A percentile compares a stretch with the other conserved stretches of the same genome.
phyloP scores from a whole-genome alignment of 2,113 vertebrate species.

The Scomber scombrus region DNA sequence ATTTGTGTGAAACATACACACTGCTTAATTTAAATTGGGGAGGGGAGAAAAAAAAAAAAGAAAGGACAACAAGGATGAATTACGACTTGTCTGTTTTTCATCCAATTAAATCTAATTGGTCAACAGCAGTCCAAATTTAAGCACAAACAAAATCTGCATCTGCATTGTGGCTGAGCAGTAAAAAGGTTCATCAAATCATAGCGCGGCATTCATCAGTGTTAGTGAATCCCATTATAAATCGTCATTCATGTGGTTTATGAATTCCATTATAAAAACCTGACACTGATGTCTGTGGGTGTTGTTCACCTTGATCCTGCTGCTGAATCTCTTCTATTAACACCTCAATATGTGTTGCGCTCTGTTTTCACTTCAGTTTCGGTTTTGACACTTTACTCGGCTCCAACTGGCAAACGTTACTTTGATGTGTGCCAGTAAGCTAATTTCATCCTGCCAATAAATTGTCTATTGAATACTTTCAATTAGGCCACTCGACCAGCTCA shows the following conservation, averaged over 20 bases:
- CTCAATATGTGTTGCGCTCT: slow-evolving; percentile 29
- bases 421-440: slow-evolving; percentile 54
- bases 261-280: slow-evolving; percentile 28
- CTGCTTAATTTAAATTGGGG: slow-evolving; percentile 33
- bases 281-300: slow-evolving; percentile 41
- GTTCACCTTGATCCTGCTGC: slow-evolving; percentile 35
- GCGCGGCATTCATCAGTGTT: not conserved
- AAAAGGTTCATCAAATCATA: not conserved
- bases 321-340: slow-evolving; percentile 45
- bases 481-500: slow-evolving; percentile 59
- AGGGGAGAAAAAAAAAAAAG: not conserved
- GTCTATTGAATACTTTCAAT: slow-evolving; percentile 62
- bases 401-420: slow-evolving; percentile 54
- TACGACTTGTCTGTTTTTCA: slow-evolving; percentile 20
- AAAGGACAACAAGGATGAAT: slow-evolving; percentile 7
- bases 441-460: slow-evolving; percentile 59
- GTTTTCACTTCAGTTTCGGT: slow-evolving; percentile 48
- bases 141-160: slow-evolving; percentile 12
- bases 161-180: slow-evolving; percentile 7
- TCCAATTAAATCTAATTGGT: slow-evolving; percentile 43
- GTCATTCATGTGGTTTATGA: slow-evolving; percentile 34
- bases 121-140: slow-evolving; percentile 6
- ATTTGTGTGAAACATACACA: not conserved
- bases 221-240: slow-evolving; percentile 9
- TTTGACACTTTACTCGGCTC: slow-evolving; percentile 39